These are phyloP conservation scores for Hypsibius dujardini DNA, from an alignment of 1,140 invertebrate genomes.

Conservation along the genomic window DNA sequence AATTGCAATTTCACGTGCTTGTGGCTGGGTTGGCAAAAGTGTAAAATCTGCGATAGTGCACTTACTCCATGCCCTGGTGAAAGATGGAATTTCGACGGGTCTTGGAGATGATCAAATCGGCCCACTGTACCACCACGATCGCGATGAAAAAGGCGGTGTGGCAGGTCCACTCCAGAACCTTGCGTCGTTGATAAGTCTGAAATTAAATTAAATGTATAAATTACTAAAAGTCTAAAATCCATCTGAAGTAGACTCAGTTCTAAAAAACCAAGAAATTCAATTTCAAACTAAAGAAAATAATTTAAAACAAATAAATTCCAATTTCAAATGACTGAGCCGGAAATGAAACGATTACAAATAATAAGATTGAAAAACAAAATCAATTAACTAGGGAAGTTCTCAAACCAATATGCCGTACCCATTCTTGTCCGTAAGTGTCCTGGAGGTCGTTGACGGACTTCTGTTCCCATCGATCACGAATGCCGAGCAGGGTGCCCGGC, in stretches of 20 bases:
- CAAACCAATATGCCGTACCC: constrained; percentile 45
- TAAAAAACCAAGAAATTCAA: no score
- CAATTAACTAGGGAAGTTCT: constrained; percentile 7
- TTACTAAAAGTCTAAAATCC: neutral
- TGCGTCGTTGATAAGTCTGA: constrained; percentile 81
- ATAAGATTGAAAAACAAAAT: constrained; percentile 14
- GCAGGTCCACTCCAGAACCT: constrained; percentile 86
- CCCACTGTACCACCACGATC: constrained; percentile 96
- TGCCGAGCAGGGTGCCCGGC: constrained; percentile 61
- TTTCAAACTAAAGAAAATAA: no score
- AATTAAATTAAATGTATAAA: constrained; percentile 26
- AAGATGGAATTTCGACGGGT: constrained; percentile 85
- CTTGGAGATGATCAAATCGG: constrained; percentile 95
- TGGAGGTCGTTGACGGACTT: constrained; percentile 84
- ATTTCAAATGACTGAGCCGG: neutral
- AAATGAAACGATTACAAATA: constrained; percentile 15
- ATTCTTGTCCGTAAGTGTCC: constrained; percentile 96
- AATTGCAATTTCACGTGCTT: no score
- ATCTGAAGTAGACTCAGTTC: no score
- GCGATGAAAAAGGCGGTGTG: constrained; percentile 96
- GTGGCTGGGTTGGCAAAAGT: no score
- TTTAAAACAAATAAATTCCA: constrained; percentile 19
- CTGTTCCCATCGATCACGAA: constrained; percentile 86
- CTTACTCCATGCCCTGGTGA: constrained; percentile 83
- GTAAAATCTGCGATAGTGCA: neutral